A percentile compares a stretch with the other conserved stretches of the same genome.
Evolutionary conservation across 2,113 vertebrate species (phyloP).

Genomic region (Anarhynchus alexandrinus): DNA sequence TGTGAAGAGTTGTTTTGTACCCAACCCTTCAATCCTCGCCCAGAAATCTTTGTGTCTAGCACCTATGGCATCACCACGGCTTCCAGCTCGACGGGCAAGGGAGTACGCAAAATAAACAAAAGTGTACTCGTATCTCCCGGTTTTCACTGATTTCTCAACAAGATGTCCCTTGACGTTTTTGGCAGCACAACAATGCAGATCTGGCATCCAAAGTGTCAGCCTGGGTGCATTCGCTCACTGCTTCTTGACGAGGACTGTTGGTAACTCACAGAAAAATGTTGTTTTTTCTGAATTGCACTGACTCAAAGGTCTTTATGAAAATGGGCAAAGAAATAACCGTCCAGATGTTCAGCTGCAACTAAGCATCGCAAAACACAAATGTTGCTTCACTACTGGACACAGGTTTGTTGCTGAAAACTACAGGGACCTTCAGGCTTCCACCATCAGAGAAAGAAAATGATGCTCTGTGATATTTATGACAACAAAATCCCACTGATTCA

Average conservation of each 20-base stretch:
- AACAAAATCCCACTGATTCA: neutral
- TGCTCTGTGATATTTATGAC: neutral
- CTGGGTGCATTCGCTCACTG: neutral
- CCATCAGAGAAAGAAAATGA: no score
- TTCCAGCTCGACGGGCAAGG: neutral
- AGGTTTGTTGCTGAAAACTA: neutral
- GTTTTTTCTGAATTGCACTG: neutral
- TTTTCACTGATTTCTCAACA: neutral
- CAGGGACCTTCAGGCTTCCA: neutral
- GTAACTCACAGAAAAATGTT: neutral
- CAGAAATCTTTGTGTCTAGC: neutral
- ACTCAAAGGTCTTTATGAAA: neutral
- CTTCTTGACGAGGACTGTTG: neutral
- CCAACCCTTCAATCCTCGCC: neutral
- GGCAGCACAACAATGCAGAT: neutral
- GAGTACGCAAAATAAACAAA: neutral
- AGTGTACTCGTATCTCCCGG: accelerated
- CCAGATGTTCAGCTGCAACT: neutral
- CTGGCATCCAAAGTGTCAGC: neutral
- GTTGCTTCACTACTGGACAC: neutral
- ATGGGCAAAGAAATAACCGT: neutral
- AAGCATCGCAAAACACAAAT: neutral
- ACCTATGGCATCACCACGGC: no score
- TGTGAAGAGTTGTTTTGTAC: neutral
- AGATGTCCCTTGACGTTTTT: neutral